A percentile compares a stretch with the other conserved stretches of the same genome.
Conservation (phyloP, 2,113 vertebrate genomes). For the Antennarius striatus region DNA sequence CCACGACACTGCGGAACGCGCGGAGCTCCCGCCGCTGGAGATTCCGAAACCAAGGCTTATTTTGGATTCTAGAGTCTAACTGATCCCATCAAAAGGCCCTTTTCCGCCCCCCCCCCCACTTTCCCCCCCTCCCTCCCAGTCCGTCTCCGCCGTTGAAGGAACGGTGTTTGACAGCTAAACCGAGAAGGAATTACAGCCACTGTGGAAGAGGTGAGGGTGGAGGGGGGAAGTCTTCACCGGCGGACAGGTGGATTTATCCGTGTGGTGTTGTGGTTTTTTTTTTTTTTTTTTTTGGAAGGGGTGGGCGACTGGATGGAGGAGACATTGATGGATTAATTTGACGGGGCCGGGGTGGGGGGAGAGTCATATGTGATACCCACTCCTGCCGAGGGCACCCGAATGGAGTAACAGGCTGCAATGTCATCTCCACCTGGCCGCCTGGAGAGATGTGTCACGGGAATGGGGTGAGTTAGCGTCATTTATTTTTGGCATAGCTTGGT, state of each 20-base stretch:
- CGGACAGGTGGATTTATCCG: conserved; percentile 75
- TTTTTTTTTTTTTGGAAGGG: conserved; percentile 3
- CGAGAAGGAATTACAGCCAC: conserved; percentile 54
- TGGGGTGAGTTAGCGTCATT: conserved; percentile 84
- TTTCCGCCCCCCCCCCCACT: neutral
- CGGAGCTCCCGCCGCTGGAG: conserved; percentile 68
- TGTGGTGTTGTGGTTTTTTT: conserved; percentile 22
- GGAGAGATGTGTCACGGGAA: conserved; percentile 90
- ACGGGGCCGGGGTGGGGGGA: conserved; percentile 22
- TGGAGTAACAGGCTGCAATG: conserved; percentile 81
- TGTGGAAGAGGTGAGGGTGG: conserved; percentile 21
- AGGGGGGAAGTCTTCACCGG: conserved; percentile 51
- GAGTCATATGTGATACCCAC: conserved; percentile 64
- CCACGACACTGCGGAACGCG: conserved; percentile 82
- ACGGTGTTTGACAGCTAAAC: conserved; percentile 47
- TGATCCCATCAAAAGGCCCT: conserved; percentile 22
- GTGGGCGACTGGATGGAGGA: conserved; percentile 40
- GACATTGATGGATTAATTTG: conserved; percentile 70
- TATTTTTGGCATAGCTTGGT: neutral
- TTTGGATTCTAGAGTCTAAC: conserved; percentile 55
- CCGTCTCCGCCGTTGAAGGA: conserved; percentile 24
- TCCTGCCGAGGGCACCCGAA: conserved; percentile 69
- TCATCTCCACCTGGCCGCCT: conserved; percentile 77
- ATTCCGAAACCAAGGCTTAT: conserved; percentile 52
- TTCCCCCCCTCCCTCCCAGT: neutral